Evolutionary conservation across 2,888 invertebrate species (phyloP).

Genomic region (Scaptomyza polygonia): DNA sequence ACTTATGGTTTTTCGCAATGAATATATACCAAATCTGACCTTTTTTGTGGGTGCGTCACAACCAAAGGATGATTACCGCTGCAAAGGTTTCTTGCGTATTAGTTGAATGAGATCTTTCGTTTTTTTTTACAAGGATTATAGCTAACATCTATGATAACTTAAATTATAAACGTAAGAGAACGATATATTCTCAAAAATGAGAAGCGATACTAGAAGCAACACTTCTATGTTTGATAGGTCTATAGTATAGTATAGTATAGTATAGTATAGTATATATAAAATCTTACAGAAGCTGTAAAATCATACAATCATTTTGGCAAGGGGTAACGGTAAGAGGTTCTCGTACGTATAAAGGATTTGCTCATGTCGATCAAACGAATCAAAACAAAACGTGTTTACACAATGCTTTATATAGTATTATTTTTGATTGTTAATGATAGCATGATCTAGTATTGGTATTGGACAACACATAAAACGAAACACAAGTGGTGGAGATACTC

Average conservation of each 20-base stretch:
- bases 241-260: too few relatives aligned
- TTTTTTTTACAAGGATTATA: slow-evolving; percentile 17
- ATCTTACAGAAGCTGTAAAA: not conserved
- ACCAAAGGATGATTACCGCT: slow-evolving; percentile 83
- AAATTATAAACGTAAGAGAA: not conserved
- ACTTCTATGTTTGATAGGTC: too few relatives aligned
- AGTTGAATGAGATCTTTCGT: slow-evolving; percentile 39
- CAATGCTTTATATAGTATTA: not conserved
- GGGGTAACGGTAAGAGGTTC: not conserved
- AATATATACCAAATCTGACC: slow-evolving; percentile 80
- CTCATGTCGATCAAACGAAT: not conserved
- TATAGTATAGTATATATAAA: too few relatives aligned
- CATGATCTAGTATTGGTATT: not conserved
- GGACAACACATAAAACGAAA: slow-evolving; percentile 31
- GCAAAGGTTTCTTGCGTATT: slow-evolving; percentile 80
- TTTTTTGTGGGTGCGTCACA: slow-evolving; percentile 82
- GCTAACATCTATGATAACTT: slow-evolving; percentile 26
- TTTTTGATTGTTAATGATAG: slow-evolving; percentile 6
- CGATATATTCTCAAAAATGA: not conserved
- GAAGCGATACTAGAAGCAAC: too few relatives aligned
- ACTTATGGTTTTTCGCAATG: slow-evolving; percentile 17
- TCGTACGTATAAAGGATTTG: not conserved
- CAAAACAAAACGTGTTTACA: slow-evolving; percentile 4
- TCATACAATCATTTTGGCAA: too few relatives aligned
- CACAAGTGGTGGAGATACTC: slow-evolving; percentile 25